Evolutionary conservation across 2,888 invertebrate species (phyloP), one percentile per base, ranked within the genome.

Genomic region (Pegoplata infirma): DNA sequence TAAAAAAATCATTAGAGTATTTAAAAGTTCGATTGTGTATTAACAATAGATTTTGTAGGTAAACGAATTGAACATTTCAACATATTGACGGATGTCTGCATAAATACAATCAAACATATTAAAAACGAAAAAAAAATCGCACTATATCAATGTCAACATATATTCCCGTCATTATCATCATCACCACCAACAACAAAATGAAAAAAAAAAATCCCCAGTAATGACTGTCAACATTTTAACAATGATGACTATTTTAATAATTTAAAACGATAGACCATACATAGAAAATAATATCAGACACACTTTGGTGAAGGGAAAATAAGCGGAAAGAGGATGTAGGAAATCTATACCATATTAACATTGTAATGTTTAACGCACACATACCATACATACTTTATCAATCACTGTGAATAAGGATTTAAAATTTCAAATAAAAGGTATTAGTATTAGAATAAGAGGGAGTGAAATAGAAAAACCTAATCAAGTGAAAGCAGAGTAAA

Each of bases 201-300:
- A 68, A 44, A 69, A 56, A 21, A 75, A 75, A 63, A 75, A 79
- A 75, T 72, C 75, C 71, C 71, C 17, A 28, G 67, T 75, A 79
- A 79, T 72, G 79, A 67, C 66, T 79, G 74, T 79, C 79, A 71
- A 67, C 75, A 44, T 56, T 74, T 74, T 63, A 75, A 75, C 79
- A 75, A 75, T 67, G 79, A 75, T 75, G 71, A 79, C 71, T 67
- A 63, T 79, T 75, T 79, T 72, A 79, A 75, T 75, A 69, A 72
- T 79, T 79, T 72, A 74, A 71, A 71, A 47, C 72, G 46, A 51
- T 49, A 49, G 61, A 32, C 55, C 61, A 61, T 75, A 44, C n/a
- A 68, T n/a, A n/a, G n/a, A n/a, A 56, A 40, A n/a, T n/a, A n/a
- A n/a, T n/a, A n/a, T n/a, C n/a, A n/a, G n/a, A n/a, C n/a, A n/a